These are phyloP conservation scores for Microctonus brassicae DNA, from an alignment of 2,888 invertebrate species.

Conservation along the genomic window DNA sequence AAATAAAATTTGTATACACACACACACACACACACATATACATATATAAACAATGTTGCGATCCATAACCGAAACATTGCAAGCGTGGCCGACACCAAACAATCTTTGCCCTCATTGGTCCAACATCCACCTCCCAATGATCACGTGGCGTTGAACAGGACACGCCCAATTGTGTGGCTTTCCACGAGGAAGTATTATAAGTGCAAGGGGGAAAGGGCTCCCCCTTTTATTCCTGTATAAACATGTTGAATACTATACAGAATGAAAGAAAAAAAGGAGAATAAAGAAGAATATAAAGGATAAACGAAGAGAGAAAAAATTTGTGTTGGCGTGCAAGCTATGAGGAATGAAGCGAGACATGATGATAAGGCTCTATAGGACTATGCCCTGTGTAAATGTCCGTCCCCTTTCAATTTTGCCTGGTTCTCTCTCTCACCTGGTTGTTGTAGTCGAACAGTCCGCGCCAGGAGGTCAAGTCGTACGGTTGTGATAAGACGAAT, in stretches of 20 bases:
- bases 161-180: slow-evolving; percentile 49
- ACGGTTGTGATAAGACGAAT: slow-evolving; percentile 18
- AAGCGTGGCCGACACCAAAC: slow-evolving; percentile 52
- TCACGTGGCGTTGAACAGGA: slow-evolving; percentile 43
- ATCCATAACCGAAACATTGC: slow-evolving; percentile 67
- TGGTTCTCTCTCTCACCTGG: slow-evolving; percentile 44
- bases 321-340: neutral
- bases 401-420: slow-evolving; percentile 56
- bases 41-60: slow-evolving; percentile 44
- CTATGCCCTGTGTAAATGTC: slow-evolving; percentile 19
- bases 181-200: slow-evolving; percentile 28
- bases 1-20: neutral
- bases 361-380: slow-evolving; percentile 6
- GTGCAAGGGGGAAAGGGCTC: slow-evolving; percentile 41
- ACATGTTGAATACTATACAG: slow-evolving; percentile 16
- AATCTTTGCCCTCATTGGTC: slow-evolving; percentile 54
- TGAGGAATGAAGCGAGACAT: neutral
- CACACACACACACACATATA: slow-evolving; percentile 12
- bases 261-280: neutral
- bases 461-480: slow-evolving; percentile 38
- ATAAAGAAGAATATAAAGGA: neutral
- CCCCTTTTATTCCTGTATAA: slow-evolving; percentile 36
- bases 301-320: neutral
- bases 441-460: slow-evolving; percentile 38
- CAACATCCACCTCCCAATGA: slow-evolving; percentile 55